Percentiles rank a stretch among this genome's conserved stretches.
These are phyloP conservation scores for Nemoura dubitans DNA, from an alignment of 2,888 invertebrate genomes.

Conservation along the genomic window DNA sequence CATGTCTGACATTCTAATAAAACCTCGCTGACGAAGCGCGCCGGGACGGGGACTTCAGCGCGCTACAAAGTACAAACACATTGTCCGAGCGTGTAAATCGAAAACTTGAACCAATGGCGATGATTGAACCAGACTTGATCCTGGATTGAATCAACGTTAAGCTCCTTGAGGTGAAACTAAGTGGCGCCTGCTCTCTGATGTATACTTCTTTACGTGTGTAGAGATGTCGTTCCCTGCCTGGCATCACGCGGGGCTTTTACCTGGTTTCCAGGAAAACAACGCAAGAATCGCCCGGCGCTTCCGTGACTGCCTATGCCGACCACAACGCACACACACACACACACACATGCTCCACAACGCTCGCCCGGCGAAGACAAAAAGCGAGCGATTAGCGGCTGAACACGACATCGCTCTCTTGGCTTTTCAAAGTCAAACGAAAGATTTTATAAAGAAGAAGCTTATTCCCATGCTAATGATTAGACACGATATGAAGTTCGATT, in stretches of 20 bases:
- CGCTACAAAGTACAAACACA: neutral
- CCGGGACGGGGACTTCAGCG: neutral
- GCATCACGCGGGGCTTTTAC: neutral
- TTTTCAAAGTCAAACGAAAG: neutral
- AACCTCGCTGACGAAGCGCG: neutral
- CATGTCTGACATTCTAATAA: no score
- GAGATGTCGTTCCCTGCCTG: neutral
- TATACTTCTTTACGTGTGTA: neutral
- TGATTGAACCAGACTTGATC: no score
- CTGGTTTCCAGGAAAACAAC: neutral
- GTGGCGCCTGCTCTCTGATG: neutral
- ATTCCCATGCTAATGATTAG: neutral
- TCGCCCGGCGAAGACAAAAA: neutral
- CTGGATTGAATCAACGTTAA: no score
- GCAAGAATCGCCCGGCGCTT: neutral
- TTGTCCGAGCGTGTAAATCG: neutral
- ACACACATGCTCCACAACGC: neutral
- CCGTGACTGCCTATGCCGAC: neutral
- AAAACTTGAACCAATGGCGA: neutral
- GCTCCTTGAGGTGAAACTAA: no score
- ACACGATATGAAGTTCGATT: neutral
- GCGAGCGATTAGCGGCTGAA: neutral
- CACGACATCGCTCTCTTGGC: neutral
- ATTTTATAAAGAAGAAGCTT: neutral
- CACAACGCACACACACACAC: neutral